A percentile compares a stretch with the other conserved stretches of the same genome.
phyloP scores from a whole-genome alignment of 2,113 vertebrate species.

The Rattus rattus region DNA sequence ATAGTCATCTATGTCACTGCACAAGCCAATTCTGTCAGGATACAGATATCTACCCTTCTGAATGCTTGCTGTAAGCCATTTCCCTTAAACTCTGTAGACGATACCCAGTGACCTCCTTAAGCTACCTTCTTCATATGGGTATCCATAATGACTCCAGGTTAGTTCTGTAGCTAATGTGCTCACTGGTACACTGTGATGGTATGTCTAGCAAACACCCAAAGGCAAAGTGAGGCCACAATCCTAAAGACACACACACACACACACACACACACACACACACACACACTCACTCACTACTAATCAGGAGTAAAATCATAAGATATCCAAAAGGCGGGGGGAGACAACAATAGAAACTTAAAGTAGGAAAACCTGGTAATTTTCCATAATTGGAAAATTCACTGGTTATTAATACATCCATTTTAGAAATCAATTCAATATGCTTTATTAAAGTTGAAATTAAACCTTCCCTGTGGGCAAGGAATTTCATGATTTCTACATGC shows the following conservation, averaged over 20 bases:
- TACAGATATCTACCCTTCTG: background rate
- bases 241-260: background rate
- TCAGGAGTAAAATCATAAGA: background rate
- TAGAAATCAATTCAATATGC: conserved; percentile 3
- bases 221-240: background rate
- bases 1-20: too few relatives aligned
- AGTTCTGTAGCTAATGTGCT: background rate
- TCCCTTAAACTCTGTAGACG: background rate
- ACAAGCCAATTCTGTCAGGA: background rate
- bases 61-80: background rate
- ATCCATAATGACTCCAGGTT: background rate
- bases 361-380: background rate
- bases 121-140: background rate
- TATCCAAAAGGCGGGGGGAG: background rate
- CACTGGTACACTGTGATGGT: background rate
- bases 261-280: background rate
- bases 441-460: conserved; percentile 36
- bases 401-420: background rate
- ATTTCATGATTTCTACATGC: background rate
- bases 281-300: background rate
- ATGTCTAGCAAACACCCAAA: background rate
- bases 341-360: background rate
- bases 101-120: background rate
- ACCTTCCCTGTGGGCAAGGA: background rate
- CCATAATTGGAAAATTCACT: background rate